These are phyloP conservation scores for Corythaixoides concolor DNA, from an alignment of 2,113 vertebrate genomes.

Conservation along the genomic window DNA sequence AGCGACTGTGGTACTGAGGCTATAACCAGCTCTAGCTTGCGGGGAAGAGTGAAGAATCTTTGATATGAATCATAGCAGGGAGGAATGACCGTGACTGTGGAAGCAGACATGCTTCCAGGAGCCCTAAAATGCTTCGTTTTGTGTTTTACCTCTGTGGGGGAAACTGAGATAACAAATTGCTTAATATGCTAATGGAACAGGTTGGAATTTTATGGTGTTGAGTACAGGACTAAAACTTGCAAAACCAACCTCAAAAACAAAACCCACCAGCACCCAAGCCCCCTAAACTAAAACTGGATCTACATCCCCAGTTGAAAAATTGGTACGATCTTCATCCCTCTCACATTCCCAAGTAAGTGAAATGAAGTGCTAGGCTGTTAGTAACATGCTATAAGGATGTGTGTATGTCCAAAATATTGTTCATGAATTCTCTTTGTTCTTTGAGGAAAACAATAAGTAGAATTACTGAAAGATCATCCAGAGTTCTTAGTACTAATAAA, in stretches of 20 bases:
- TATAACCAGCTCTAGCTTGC: not conserved
- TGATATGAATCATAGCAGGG: not conserved
- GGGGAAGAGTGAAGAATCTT: not conserved
- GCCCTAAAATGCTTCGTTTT: not conserved
- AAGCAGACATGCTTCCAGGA: not conserved
- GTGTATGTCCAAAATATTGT: not conserved
- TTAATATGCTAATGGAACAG: not conserved
- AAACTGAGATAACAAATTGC: not conserved
- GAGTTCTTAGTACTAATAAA: not conserved
- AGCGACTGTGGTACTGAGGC: not conserved
- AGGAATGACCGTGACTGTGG: not conserved
- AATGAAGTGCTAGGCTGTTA: not conserved
- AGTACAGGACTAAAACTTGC: not conserved
- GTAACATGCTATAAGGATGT: not conserved
- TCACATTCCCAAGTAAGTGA: not conserved
- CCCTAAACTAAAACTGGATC: not conserved
- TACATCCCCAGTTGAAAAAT: not conserved
- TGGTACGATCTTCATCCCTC: not conserved
- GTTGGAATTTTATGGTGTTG: not conserved
- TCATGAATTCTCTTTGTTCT: not conserved
- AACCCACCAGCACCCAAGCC: not conserved
- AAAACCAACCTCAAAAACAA: not conserved
- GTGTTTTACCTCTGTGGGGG: fast-evolving
- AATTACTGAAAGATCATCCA: not conserved
- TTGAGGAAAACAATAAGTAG: not conserved